Base-by-base conservation (phyloP, 2,888 invertebrate species). In the Rhogogaster chlorosoma region DNA sequence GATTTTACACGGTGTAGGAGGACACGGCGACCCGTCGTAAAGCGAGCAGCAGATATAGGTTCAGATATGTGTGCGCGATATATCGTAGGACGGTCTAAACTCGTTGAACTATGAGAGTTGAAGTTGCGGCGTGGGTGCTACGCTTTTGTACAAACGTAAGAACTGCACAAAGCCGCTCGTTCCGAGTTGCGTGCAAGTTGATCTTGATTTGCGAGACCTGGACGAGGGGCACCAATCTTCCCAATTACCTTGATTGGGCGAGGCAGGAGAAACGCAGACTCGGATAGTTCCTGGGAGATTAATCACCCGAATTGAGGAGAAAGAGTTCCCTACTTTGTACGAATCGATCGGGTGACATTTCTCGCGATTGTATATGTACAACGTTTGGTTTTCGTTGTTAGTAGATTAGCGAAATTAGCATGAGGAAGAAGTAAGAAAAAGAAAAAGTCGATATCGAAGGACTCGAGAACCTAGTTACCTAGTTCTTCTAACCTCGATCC, bases 161-260 rank as follows among this genome's bases (percentile, higher is more conserved):
- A 61, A 26, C 80, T 15, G 80, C n/a, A 61, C 38, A 18, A 18
- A 61, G 6, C 32, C 15, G 38, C 10, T 53, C 38, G 61, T 32
- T 77, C 57, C 32, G 22, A 22, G 38, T 80, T 83, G 83, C 83
- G 83, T 83, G 83, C 49, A 0, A 45, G 67, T 67, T 32, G 83
- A 70, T 83, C 83, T 67, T 83, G 67, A 80, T 80, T n/a, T 49
- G 36, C 57, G n/a, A 32, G 10, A 36, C 32, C 22, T 53, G 80
- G 6, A 49, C 67, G 26, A 42, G 36, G 70, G 67, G 45, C 42
- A 64, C 64, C 83, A 83, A 83, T 83, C 83, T 67, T 42, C 3
- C 67, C 70, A 83, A 83, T 83, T 83, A 83, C 83, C 70, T 70
- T 83, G 83, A 67, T 83, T 70, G 83, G 64, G n/a, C 26, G 70